Base-by-base conservation (phyloP, 1,140 invertebrate species). In the Hermetia illucens region DNA sequence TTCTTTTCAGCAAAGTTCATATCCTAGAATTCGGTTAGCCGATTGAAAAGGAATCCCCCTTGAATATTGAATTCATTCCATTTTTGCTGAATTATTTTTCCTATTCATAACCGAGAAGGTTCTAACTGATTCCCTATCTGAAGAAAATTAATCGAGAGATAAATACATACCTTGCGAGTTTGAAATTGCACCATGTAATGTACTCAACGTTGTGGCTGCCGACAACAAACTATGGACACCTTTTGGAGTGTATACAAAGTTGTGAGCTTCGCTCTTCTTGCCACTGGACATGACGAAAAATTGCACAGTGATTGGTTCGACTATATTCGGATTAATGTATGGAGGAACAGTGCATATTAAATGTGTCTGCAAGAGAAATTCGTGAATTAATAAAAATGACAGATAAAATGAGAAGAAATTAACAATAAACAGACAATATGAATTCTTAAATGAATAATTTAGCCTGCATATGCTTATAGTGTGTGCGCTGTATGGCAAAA, bases 281-380 rank as follows among this genome's bases (percentile, higher is more conserved):
- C 82, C 83, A 34, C 82, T 85, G 36, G 89, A 91, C 5, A 82
- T 68, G 19, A 92, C 82, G 47, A 78, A 77, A 50, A 94, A 61
- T 61, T 79, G 79, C 17, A 84, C 77, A 40, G 61, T 62, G 19
- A 89, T 74, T 10, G 79, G 70, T 49, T 82, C 79, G 12, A 67
- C 55, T 19, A 83, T 70, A 47, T 65, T 55, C 21, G 66, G 59
- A 40, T 74, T 68, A 22, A 70, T 62, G 67, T 86, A 95, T 4
- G 82, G 67, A 8, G 92, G 92, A 33, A 95, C 76, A 32, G 76
- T 77, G 63, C 89, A 93, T 4, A 95, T 86, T 24, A 95, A 66
- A 65, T 96, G 91, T n/a, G 84, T 92, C 86, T 90, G 66, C 38
- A 70, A 70, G 32, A n/a, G n/a, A n/a, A n/a, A n/a, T n/a, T n/a